Percentiles rank a stretch among this genome's conserved stretches.
These are phyloP conservation scores for Paramacrobiotus metropolitanus DNA, from an alignment of 1,140 invertebrate genomes.

Conservation along the genomic window DNA sequence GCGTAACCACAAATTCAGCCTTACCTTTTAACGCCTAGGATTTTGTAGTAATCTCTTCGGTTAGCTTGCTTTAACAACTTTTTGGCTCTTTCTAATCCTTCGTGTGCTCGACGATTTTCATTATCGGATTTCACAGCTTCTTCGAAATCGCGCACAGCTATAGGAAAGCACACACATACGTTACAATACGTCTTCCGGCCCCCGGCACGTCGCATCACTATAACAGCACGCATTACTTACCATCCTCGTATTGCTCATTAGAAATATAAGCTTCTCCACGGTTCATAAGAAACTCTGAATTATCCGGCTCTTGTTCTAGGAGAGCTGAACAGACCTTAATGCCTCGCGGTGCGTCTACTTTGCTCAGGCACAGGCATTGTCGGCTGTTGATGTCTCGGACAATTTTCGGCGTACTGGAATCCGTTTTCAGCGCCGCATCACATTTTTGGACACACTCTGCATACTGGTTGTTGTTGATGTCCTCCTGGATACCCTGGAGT, in stretches of 20 bases:
- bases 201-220: too few species aligned
- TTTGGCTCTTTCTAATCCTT: conserved; percentile 65
- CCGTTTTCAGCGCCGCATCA: conserved; percentile 38
- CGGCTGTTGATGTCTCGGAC: conserved; percentile 39
- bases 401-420: conserved; percentile 43
- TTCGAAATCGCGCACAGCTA: conserved; percentile 64
- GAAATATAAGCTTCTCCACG: conserved; percentile 70
- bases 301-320: conserved; percentile 41
- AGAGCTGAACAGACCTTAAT: conserved; percentile 54
- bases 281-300: conserved; percentile 59
- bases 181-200: background rate
- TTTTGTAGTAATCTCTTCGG: conserved; percentile 93
- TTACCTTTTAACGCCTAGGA: conserved; percentile 52
- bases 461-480: conserved; percentile 41
- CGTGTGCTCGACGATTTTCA: conserved; percentile 51
- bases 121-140: conserved; percentile 63
- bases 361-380: conserved; percentile 23
- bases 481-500: conserved; percentile 42
- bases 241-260: conserved; percentile 76
- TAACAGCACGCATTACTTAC: too few species aligned
- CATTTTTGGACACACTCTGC: conserved; percentile 47
- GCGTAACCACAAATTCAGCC: conserved; percentile 7
- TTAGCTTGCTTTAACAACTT: conserved; percentile 80
- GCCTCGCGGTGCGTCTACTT: conserved; percentile 31
- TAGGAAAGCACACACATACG: too few species aligned